Percentiles rank a stretch among this genome's conserved stretches.
Evolutionary conservation across 2,888 invertebrate species (phyloP).

Genomic region (Pasiphila rectangulata): DNA sequence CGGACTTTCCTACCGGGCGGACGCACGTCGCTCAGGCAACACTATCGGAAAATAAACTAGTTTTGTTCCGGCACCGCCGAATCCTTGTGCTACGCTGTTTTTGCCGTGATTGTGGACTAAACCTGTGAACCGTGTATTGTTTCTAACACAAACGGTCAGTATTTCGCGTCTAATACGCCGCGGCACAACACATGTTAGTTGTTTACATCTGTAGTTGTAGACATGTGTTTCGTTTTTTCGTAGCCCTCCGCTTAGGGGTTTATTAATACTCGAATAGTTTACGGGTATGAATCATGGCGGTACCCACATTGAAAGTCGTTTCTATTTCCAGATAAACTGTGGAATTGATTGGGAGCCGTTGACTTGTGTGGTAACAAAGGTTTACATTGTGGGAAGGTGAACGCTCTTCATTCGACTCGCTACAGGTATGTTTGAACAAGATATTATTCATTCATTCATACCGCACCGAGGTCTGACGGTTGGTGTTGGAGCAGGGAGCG

Average conservation of each 20-base stretch:
- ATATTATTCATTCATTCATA: conserved; percentile 43
- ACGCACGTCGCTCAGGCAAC: conserved; percentile 61
- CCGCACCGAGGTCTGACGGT: conserved; percentile 29
- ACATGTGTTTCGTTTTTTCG: conserved; percentile 63
- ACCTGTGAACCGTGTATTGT: conserved; percentile 64
- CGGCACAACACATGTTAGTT: conserved; percentile 56
- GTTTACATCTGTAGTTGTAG: conserved; percentile 68
- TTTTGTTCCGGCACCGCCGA: conserved; percentile 70
- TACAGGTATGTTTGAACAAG: conserved; percentile 69
- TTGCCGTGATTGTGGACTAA: conserved; percentile 69
- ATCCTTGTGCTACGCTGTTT: conserved; percentile 58
- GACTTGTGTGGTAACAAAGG: conserved; percentile 75
- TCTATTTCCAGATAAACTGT: conserved; percentile 79
- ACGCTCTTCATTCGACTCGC: conserved; percentile 67
- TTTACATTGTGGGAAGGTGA: conserved; percentile 74
- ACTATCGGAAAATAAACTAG: conserved; percentile 75
- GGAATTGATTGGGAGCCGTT: conserved; percentile 74
- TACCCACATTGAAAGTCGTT: conserved; percentile 70
- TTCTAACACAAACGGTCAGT: conserved; percentile 70
- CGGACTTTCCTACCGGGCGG: conserved; percentile 63
- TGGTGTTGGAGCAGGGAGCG: conserved; percentile 26
- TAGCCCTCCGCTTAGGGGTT: conserved; percentile 57
- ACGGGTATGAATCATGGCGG: conserved; percentile 63
- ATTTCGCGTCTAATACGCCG: conserved; percentile 41
- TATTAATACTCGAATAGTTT: conserved; percentile 62